Evolutionary conservation across 2,797 vertebrate species (phyloP), one percentile per base, ranked within the genome.

Genomic region (Spinus pinus): DNA sequence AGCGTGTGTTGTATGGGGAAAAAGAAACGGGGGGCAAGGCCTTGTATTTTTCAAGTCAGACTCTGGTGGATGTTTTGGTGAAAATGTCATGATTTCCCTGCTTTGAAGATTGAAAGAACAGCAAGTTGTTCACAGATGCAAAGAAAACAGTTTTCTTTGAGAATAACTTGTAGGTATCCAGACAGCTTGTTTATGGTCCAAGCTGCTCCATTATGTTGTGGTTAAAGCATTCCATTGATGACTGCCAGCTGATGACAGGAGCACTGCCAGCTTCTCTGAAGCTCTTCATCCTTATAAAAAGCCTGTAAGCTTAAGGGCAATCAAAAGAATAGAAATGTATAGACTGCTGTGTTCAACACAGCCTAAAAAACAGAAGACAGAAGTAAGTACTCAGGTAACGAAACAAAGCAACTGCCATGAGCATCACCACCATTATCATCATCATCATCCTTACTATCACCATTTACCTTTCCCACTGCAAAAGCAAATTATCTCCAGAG

Each of bases 1-100:
- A 42, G 7, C 0, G 0, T 28, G 15, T 71, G 37, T 50, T 57
- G 37, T 50, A 7, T 0, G 0, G 13, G 28, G 24, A 6, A 8
- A 53, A 69, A 46, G 33, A 39, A 47, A 30, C 16, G 25, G 10
- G 13, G 10, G 9, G 22, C 3, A 5, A 41, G 31, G 35, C 5
- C 10, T 61, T 54, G 7, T 18, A 18, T 33, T 54, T 56, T 27
- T 86, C 65, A 70, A 17, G 27, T 5, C 31, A 25, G 21, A 20
- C 21, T 70, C 7, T 47, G 30, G 18, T 33, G 41, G 16, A 33
- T 21, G 4, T 46, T 60, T 46, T 39, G 20, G 30, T 70, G 83
- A 62, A 81, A 94, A 90, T 49, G 25, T 51, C 31, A 50, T 65
- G 28, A 47, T 80, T 94, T 58, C 8, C 4, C 10, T 91, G 78